These are phyloP conservation scores for Tetramorium alpestre DNA, from an alignment of 1,140 invertebrate genomes.

Conservation along the genomic window DNA sequence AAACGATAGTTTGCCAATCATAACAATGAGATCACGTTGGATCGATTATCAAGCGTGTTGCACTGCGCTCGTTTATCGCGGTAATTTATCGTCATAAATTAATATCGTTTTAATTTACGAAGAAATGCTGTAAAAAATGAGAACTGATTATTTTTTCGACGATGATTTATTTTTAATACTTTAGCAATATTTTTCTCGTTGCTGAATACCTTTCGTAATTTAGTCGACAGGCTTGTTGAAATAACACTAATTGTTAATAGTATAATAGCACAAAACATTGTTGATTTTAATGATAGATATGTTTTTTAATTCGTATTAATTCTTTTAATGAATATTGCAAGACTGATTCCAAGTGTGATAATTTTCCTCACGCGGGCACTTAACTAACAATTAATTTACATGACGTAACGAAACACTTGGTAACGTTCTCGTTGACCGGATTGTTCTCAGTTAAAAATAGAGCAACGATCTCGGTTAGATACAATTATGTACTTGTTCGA, in stretches of 20 bases:
- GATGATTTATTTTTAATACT: neutral
- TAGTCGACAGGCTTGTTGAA: neutral
- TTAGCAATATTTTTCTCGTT: neutral
- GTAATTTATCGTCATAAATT: neutral
- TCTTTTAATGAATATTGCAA: neutral
- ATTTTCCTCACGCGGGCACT: neutral
- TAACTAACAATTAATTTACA: constrained; percentile 37
- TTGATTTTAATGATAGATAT: neutral
- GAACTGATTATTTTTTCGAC: neutral
- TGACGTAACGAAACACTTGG: constrained; percentile 5
- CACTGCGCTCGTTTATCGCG: neutral
- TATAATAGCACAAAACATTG: too few species aligned
- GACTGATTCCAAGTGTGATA: neutral
- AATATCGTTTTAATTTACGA: neutral
- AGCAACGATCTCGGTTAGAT: constrained; percentile 7
- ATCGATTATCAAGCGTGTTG: constrained; percentile 23
- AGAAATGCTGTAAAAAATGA: neutral
- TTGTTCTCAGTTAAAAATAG: constrained; percentile 37
- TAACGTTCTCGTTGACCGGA: neutral
- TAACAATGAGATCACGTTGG: constrained; percentile 45
- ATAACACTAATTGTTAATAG: too few species aligned
- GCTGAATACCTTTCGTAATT: neutral
- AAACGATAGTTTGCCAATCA: constrained; percentile 23
- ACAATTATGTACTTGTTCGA: neutral
- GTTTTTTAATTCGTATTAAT: neutral